Conservation (phyloP, 2,888 invertebrate species). For the Tiliacea citrago region DNA sequence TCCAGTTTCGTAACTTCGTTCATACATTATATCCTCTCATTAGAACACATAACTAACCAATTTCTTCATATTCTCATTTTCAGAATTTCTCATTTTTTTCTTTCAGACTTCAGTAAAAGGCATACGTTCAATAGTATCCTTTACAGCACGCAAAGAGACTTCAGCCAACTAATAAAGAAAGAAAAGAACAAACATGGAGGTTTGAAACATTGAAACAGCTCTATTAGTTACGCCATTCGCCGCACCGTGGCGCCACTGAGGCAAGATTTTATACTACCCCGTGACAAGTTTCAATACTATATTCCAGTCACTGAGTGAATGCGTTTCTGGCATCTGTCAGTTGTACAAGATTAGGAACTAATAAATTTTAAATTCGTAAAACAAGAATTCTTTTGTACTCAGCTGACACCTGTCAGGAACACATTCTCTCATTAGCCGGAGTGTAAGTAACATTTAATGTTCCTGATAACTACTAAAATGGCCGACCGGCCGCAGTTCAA, state of each 20-base stretch:
- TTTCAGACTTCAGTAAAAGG: slow-evolving; percentile 96
- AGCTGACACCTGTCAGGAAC: too few relatives aligned
- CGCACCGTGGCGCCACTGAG: slow-evolving; percentile 23
- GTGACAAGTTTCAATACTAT: not conserved
- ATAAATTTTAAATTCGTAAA: too few relatives aligned
- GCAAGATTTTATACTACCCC: not conserved
- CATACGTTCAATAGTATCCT: slow-evolving; percentile 96
- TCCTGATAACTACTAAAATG: not conserved
- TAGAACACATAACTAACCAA: slow-evolving; percentile 36
- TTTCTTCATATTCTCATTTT: slow-evolving; percentile 51
- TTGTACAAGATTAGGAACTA: too few relatives aligned
- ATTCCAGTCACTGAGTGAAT: too few relatives aligned
- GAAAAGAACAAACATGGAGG: slow-evolving; percentile 3
- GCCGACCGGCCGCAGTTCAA: not conserved
- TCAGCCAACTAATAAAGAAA: slow-evolving; percentile 51
- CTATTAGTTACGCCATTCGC: slow-evolving; percentile 6
- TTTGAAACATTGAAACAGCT: not conserved
- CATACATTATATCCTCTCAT: slow-evolving; percentile 14
- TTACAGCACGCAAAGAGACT: slow-evolving; percentile 93
- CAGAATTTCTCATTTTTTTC: slow-evolving; percentile 66
- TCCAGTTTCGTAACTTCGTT: not conserved
- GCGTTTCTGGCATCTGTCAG: too few relatives aligned
- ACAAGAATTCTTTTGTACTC: too few relatives aligned
- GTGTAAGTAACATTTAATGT: not conserved
- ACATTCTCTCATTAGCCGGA: too few relatives aligned